Base-by-base conservation (phyloP, 1,140 invertebrate species). In the Saccostrea echinata region DNA sequence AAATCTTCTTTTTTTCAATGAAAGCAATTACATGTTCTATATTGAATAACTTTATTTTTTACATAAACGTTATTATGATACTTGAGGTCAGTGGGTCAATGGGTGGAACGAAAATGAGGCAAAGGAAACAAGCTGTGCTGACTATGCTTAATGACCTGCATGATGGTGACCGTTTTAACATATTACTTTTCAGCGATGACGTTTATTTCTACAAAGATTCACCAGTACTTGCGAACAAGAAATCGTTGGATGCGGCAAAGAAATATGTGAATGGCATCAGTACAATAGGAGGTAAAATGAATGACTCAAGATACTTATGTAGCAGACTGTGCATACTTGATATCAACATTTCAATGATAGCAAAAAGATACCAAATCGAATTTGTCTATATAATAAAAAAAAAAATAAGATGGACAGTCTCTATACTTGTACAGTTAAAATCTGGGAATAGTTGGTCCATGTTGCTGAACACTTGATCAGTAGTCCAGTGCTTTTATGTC, bases 31-130 rank as follows among this genome's bases (percentile, higher is more conserved):
- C n/a, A n/a, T 43, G 43, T 8, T 61, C 6, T 21, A 4, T 21
- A 8, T 61, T 61, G 16, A 1, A 61, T 61, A 61, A 61, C 18
- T 21, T 21, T 61, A 6, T 21, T n/a, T 18, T 18, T 61, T 16
- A 30, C 30, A 97, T 97, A 92, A 96, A 97, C 90, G 96, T 97
- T 0, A 95, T 97, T 4, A 97, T 97, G 92, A 96, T 97, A 1
- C 94, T 97, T 86, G 97, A 97, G 92, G 96, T 96, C 0, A 97
- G 96, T 61, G 96, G 96, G 21, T 97, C 97, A 57, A 97, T 97
- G 97, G 93, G 35, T 11, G 97, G 96, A 18, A 94, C 93, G 61
- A 97, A 97, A 94, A 95, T 97, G 12, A 92, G 94, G 3, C 97
- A 97, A 92, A 88, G 97, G 3, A 96, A 96, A 88, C 95, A 96